phyloP scores from a whole-genome alignment of 2,797 vertebrate genomes.

The Enoplosus armatus region DNA sequence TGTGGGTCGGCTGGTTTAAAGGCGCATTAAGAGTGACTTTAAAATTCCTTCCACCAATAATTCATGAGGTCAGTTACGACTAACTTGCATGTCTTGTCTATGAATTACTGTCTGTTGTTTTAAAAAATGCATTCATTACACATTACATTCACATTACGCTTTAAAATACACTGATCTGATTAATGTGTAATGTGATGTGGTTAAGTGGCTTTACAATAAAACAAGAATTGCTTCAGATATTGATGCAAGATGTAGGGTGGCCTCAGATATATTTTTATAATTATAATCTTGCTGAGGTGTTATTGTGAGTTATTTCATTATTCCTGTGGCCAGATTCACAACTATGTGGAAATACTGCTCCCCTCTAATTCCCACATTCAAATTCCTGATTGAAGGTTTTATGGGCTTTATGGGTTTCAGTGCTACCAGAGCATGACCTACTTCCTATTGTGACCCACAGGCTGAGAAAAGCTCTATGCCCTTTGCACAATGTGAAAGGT shows the following conservation, averaged over 20 bases:
- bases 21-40: conserved; percentile 53
- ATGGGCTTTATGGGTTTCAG: neutral
- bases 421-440: neutral
- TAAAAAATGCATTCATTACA: neutral
- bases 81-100: conserved; percentile 20
- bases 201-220: neutral
- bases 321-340: neutral
- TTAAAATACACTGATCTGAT: neutral
- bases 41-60: conserved; percentile 52
- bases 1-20: conserved; percentile 46
- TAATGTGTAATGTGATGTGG: neutral
- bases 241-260: neutral
- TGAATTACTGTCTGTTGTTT: conserved; percentile 12
- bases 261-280: neutral
- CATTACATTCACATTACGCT: neutral
- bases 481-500: conserved; percentile 49
- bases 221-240: neutral
- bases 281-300: neutral
- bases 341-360: neutral
- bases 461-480: conserved; percentile 31
- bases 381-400: neutral
- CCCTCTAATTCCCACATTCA: neutral
- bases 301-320: neutral
- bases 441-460: conserved; percentile 11
- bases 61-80: conserved; percentile 34